Base-by-base conservation (phyloP, 2,888 invertebrate species). In the Megamerina dolium region DNA sequence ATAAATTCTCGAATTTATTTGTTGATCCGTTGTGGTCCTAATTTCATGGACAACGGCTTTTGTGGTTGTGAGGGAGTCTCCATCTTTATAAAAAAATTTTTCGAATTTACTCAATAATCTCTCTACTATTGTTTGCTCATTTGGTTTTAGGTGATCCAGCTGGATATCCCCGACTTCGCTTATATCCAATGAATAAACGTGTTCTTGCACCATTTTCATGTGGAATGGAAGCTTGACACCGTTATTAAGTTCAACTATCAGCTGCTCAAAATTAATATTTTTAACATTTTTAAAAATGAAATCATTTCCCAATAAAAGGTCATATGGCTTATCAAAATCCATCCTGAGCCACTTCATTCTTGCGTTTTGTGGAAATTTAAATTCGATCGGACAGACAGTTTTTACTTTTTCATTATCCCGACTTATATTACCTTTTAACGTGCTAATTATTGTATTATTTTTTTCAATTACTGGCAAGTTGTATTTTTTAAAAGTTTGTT, bases 21-120 rank as follows among this genome's bases (percentile, higher is more conserved):
- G 49, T 33, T 46, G 32, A 19, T 46, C 39, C n/a, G 49, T 46
- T 9, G 35, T 41, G 2, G 49, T 44, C 32, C 37, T 44, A 19
- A 49, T 49, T 33, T 49, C 37, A 38, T 49, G 49, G 3, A 42
- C 42, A n/a, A 49, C 23, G 14, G 41, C n/a, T 16, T 13, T 46
- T 2, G 42, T 38, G 31, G 12, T 46, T n/a, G 46, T 42, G 20
- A 46, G 34, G 19, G 14, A 34, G 41, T 50, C 50, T n/a, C 46
- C 48, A 43, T 49, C 44, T 40, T 46, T 51, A 32, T 46, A 48
- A n/a, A 51, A 14, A 8, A 46, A 36, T 29, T 34, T 46, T 20
- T 37, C 19, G 39, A 39, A 48, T 41, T 33, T 49, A 33, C 46
- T 45, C 9, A 49, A 26, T 19, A 49, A 18, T 29, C 30, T 42